Base-by-base conservation (phyloP, 2,113 vertebrate species). In the Gulo gulo region DNA sequence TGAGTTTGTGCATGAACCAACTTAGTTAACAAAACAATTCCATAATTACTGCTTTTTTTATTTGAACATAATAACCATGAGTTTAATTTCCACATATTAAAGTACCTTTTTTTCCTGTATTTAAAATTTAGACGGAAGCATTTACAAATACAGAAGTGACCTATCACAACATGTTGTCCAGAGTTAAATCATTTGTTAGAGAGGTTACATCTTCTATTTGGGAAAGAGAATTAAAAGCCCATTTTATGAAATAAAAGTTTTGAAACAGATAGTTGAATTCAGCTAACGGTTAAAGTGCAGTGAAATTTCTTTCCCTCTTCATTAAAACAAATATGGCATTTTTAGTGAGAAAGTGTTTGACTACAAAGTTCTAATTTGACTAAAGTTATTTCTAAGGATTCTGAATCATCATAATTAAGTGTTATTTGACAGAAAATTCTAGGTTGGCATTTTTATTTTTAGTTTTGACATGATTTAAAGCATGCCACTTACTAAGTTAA, bases 401-500 rank as follows among this genome's bases (percentile, higher is more conserved):
- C 50, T 36, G 3, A 59, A 36, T 78, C 18, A n/a, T 3, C 3
- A 69, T 88, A 93, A 88, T 52, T 55, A 63, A 80, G 11, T 83
- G 9, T 65, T 42, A 71, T 50, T 63, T 94, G 12, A 90, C 10
- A 90, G 29, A 82, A 92, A 85, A 88, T 81, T 89, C 42, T 69
- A 88, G 39, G 87, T 61, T 24, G 59, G 16, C 31, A 4, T 63
- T 80, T 88, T 94, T 57, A 11, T 87, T 91, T 95, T 86, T 20
- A 78, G 29, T 59, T 91, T 81, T 84, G 15, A 59, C 91, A 95
- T 92, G 23, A 52, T 52, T 96, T 87, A 92, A 90, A 89, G 21
- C 36, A 86, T n/a, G 39, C 11, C 4, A 34, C 11, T 78, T 93
- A n/a, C 4, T 84, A 69, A 71, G 2, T 63, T 96, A 76, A 85